Evolutionary conservation across 2,797 vertebrate genomes (phyloP).

Genomic region (Hippocampus kuda): DNA sequence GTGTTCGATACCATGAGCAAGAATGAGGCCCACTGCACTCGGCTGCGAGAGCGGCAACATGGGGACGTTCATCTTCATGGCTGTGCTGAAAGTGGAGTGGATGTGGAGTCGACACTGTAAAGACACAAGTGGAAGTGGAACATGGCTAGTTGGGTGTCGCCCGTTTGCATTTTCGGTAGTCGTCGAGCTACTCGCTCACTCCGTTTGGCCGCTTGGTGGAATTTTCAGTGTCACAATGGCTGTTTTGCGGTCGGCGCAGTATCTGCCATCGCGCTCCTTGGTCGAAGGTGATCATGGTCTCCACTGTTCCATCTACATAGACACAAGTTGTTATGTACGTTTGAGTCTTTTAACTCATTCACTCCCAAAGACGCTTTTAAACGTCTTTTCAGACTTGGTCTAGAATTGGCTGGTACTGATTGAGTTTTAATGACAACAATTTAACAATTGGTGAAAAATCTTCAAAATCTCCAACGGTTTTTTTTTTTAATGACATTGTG

Average conservation of each 20-base stretch:
- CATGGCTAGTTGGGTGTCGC: neutral
- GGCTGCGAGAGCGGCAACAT: conserved; percentile 82
- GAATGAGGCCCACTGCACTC: conserved; percentile 82
- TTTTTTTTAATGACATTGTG: no score
- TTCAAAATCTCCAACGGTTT: no score
- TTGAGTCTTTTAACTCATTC: neutral
- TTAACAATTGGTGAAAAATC: no score
- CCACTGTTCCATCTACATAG: conserved; percentile 68
- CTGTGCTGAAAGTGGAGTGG: conserved; percentile 84
- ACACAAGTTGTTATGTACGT: neutral
- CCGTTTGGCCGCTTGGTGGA: conserved; percentile 50
- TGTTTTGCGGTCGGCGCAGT: conserved; percentile 73
- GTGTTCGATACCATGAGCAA: conserved; percentile 78
- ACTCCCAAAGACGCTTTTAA: no score
- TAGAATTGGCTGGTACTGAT: no score
- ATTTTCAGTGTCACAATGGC: conserved; percentile 69
- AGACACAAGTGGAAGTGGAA: conserved; percentile 4
- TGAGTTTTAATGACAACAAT: neutral
- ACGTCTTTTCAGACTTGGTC: no score
- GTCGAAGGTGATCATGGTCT: conserved; percentile 85
- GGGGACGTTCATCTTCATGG: conserved; percentile 83
- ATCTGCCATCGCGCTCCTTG: conserved; percentile 83
- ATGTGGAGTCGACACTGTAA: conserved; percentile 90
- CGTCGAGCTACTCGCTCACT: conserved; percentile 37
- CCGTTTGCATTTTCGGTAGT: neutral